Percentiles rank a stretch among this genome's conserved stretches.
Evolutionary conservation across 2,888 invertebrate species (phyloP).

Genomic region (Bombyx huttoni): DNA sequence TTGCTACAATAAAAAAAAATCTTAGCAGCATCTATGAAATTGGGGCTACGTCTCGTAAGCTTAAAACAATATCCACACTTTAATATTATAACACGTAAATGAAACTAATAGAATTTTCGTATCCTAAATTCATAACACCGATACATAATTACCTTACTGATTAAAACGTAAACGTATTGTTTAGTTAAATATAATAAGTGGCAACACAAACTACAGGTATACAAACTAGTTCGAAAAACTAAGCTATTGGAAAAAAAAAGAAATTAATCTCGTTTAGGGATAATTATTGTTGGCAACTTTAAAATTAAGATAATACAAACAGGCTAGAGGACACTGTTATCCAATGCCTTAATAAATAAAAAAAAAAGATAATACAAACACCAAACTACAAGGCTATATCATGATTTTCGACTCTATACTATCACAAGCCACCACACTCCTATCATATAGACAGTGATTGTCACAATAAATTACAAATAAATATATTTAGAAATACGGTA

Average conservation of each 20-base stretch:
- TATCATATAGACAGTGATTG: conserved; percentile 51
- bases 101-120: background rate
- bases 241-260: background rate
- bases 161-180: background rate
- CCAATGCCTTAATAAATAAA: too few species aligned
- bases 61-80: background rate
- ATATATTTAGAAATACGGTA: conserved; percentile 30
- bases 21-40: background rate
- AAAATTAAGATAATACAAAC: background rate
- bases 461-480: conserved; percentile 26
- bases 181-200: background rate
- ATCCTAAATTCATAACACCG: background rate
- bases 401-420: conserved; percentile 23
- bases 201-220: background rate
- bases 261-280: background rate
- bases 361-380: too few species aligned
- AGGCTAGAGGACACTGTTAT: too few species aligned
- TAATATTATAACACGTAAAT: background rate
- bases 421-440: conserved; percentile 66
- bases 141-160: background rate
- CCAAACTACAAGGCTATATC: background rate
- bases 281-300: conserved; percentile 8
- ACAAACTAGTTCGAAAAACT: background rate
- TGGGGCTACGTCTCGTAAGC: background rate
- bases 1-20: background rate